Conservation (phyloP, 2,888 invertebrate genomes). For the Ennomos erosarius region DNA sequence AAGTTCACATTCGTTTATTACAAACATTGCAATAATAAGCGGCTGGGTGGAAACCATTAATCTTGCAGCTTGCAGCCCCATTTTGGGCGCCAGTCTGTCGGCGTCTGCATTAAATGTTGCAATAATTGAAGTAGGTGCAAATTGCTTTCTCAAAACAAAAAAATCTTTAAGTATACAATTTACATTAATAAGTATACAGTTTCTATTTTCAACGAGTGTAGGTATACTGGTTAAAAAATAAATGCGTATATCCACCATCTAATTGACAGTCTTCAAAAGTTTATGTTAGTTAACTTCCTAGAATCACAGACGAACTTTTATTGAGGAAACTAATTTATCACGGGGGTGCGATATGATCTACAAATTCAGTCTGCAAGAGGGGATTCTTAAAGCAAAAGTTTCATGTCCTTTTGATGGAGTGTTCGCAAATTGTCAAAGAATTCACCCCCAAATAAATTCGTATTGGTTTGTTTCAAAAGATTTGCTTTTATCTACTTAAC, state of each 20-base stretch:
- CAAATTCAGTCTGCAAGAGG: conserved; percentile 50
- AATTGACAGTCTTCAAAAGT: conserved; percentile 38
- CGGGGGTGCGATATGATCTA: conserved; percentile 64
- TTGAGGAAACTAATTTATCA: conserved; percentile 67
- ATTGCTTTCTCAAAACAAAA: not conserved
- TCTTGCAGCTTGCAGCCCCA: conserved; percentile 55
- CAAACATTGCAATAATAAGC: conserved; percentile 55
- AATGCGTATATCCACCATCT: not conserved
- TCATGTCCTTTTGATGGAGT: conserved; percentile 57
- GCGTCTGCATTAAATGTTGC: conserved; percentile 35
- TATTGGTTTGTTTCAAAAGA: conserved; percentile 7
- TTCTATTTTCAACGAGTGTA: too few species aligned
- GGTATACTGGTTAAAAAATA: too few species aligned
- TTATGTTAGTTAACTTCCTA: conserved; percentile 42
- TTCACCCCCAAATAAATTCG: conserved; percentile 16
- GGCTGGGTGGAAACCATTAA: conserved; percentile 56
- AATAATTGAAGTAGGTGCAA: not conserved
- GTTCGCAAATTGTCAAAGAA: conserved; percentile 47
- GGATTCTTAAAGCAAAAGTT: conserved; percentile 43
- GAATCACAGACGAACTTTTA: conserved; percentile 54
- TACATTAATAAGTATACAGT: too few species aligned
- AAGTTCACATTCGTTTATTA: conserved; percentile 39
- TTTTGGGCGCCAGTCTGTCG: conserved; percentile 61
- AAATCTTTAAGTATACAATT: not conserved
- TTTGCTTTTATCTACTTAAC: not conserved